phyloP scores from a whole-genome alignment of 2,888 invertebrate genomes.

The Maniola hyperantus region DNA sequence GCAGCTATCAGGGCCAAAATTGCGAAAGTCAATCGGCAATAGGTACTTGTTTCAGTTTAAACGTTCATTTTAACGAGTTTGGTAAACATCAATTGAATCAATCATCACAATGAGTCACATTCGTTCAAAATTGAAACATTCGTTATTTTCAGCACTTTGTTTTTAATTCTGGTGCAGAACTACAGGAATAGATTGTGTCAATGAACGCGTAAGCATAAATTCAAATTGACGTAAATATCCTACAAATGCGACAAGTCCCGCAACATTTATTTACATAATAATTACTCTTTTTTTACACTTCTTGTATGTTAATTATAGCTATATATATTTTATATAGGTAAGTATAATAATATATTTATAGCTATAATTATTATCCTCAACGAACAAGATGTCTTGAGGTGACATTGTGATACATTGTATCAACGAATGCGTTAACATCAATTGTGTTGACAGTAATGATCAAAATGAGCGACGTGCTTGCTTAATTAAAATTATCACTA shows the following conservation, averaged over 20 bases:
- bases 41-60: too few relatives aligned
- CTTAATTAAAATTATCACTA: conserved; percentile 32
- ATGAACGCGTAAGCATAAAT: background rate
- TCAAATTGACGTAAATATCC: conserved; percentile 10
- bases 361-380: conserved; percentile 1
- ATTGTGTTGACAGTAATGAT: conserved; percentile 35
- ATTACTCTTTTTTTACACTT: background rate
- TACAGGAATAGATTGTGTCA: background rate
- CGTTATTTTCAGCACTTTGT: background rate
- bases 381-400: background rate
- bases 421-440: conserved; percentile 28
- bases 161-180: background rate
- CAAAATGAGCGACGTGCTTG: conserved; percentile 31
- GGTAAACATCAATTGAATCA: background rate
- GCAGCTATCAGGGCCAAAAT: too few relatives aligned
- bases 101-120: background rate
- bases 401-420: conserved; percentile 15
- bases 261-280: background rate
- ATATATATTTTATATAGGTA: too few relatives aligned
- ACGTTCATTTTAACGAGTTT: background rate
- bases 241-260: background rate
- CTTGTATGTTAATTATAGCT: too few relatives aligned
- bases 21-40: too few relatives aligned
- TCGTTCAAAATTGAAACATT: background rate
- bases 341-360: too few relatives aligned